Evolutionary conservation across 2,113 vertebrate genomes (phyloP).

Genomic region (Noctilio leporinus): DNA sequence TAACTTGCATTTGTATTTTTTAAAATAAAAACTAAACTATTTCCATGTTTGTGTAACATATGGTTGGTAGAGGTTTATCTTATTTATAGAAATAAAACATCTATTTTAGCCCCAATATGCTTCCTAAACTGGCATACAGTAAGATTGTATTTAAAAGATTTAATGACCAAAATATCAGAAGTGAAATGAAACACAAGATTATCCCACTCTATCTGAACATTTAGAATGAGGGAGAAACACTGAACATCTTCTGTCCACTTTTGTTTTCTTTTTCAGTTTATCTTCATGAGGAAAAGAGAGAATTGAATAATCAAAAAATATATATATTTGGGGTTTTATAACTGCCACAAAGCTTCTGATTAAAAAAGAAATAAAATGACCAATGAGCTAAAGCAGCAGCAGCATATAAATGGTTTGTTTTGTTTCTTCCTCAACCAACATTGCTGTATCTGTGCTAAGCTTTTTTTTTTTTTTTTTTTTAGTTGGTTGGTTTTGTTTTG

Average conservation of each 20-base stretch:
- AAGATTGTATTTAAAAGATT: not conserved
- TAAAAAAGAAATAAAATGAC: slow-evolving; percentile 19
- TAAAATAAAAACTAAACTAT: slow-evolving; percentile 31
- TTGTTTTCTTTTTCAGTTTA: not conserved
- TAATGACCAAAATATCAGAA: not conserved
- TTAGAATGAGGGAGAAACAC: not conserved
- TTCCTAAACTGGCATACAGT: not conserved
- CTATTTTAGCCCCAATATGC: not conserved
- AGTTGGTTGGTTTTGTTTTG: slow-evolving; percentile 74
- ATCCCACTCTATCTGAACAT: not conserved
- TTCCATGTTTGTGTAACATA: slow-evolving; percentile 6
- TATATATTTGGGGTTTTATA: not conserved
- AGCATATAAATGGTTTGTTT: slow-evolving; percentile 57
- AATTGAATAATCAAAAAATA: not conserved
- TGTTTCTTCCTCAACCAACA: slow-evolving; percentile 64
- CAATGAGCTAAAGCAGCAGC: slow-evolving; percentile 34
- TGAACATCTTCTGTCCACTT: not conserved
- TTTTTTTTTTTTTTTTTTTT: slow-evolving; percentile 67
- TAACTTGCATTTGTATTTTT: slow-evolving; percentile 32
- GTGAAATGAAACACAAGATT: not conserved
- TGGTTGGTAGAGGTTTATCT: not conserved
- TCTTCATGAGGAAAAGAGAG: not conserved
- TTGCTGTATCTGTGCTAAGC: slow-evolving; percentile 59
- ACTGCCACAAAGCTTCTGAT: not conserved
- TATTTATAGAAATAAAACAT: not conserved